Evolutionary conservation across 2,888 invertebrate species (phyloP).

Genomic region (Tetranychus truncatus): DNA sequence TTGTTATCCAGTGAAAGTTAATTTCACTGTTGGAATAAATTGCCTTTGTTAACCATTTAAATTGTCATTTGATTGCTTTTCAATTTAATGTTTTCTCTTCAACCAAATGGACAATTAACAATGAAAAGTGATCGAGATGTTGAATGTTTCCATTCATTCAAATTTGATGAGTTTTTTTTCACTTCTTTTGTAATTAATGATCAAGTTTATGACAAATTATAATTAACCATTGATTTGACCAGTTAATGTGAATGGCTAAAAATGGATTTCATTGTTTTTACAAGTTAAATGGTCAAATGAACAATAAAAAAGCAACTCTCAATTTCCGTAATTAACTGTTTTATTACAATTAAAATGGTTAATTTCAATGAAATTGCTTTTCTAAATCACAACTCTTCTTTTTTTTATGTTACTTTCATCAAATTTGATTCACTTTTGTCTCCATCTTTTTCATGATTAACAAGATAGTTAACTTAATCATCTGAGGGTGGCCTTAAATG

Average conservation of each 20-base stretch:
- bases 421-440: neutral
- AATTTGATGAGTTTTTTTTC: neutral
- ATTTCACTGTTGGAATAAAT: neutral
- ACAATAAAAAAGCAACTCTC: too few species aligned
- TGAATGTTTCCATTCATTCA: neutral
- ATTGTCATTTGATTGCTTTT: neutral
- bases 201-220: neutral
- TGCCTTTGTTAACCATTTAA: neutral
- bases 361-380: neutral
- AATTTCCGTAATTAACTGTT: neutral
- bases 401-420: neutral
- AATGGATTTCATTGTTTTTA: neutral
- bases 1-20: neutral
- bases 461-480: neutral
- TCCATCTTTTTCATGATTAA: neutral
- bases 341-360: neutral
- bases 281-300: too few species aligned
- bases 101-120: too few species aligned
- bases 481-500: neutral
- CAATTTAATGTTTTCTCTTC: too few species aligned
- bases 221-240: neutral
- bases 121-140: too few species aligned
- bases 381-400: neutral
- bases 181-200: neutral
- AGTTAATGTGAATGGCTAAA: neutral